Conservation (phyloP, 1,140 invertebrate species). For the Danaus plexippus region DNA sequence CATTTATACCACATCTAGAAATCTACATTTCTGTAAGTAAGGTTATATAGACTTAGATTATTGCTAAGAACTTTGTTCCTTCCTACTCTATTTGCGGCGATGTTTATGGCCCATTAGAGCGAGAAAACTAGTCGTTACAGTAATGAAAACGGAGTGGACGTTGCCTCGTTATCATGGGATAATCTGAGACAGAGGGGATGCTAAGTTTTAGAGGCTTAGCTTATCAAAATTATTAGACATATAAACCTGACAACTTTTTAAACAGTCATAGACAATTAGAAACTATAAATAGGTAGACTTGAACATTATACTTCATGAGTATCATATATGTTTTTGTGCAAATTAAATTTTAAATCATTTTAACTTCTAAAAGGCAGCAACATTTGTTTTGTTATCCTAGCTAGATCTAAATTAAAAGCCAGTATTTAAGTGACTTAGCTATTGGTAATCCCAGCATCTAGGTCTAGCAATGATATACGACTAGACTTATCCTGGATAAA, state of each 20-base stretch:
- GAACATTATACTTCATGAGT: no score
- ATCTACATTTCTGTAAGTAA: slow-evolving; percentile 17
- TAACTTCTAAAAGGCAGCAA: no score
- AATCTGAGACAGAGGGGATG: slow-evolving; percentile 38
- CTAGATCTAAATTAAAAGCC: no score
- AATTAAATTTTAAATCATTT: no score
- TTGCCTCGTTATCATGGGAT: slow-evolving; percentile 51
- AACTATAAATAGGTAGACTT: no score
- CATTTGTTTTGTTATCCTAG: no score
- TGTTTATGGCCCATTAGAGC: slow-evolving; percentile 60
- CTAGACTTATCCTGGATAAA: no score
- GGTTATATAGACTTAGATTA: slow-evolving; percentile 41
- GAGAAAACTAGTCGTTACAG: slow-evolving; percentile 54
- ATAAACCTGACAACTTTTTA: neutral
- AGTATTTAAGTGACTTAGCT: no score
- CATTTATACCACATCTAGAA: slow-evolving; percentile 5
- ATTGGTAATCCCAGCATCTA: no score
- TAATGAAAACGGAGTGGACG: slow-evolving; percentile 64
- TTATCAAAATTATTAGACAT: slow-evolving; percentile 32
- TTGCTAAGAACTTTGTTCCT: slow-evolving; percentile 48
- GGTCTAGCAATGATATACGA: no score
- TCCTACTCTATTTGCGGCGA: slow-evolving; percentile 53
- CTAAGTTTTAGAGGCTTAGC: slow-evolving; percentile 27
- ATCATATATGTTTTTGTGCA: no score
- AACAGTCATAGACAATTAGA: no score